These are phyloP conservation scores for Teinopalpus imperialis DNA, from an alignment of 2,888 invertebrate genomes.

Conservation along the genomic window DNA sequence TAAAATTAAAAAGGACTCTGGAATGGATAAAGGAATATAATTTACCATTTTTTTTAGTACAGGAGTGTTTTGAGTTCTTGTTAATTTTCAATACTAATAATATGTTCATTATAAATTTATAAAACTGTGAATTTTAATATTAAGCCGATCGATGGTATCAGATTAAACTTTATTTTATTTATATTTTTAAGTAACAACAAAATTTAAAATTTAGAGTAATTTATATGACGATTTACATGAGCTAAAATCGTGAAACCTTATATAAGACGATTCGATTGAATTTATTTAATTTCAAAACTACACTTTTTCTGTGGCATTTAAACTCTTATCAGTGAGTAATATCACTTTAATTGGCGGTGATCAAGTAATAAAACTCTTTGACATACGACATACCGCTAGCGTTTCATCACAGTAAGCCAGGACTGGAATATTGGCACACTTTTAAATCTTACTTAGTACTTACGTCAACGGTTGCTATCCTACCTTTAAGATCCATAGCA, in stretches of 20 bases:
- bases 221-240: too few relatives aligned
- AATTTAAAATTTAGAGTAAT: too few relatives aligned
- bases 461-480: constrained; percentile 40
- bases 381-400: not conserved
- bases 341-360: constrained; percentile 8
- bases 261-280: constrained; percentile 1
- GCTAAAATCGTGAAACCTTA: constrained; percentile 23
- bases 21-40: too few relatives aligned
- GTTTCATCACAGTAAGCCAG: constrained; percentile 35
- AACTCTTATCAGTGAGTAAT: constrained; percentile 7
- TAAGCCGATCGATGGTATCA: too few relatives aligned
- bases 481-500: constrained; percentile 38
- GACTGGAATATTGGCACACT: constrained; percentile 53
- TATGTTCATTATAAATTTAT: too few relatives aligned
- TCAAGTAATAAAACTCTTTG: constrained; percentile 2
- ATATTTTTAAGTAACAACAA: too few relatives aligned
- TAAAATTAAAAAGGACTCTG: too few relatives aligned
- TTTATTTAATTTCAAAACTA: constrained; percentile 20
- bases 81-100: too few relatives aligned
- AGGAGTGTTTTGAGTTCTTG: too few relatives aligned
- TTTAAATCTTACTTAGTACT: constrained; percentile 52
- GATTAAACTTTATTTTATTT: too few relatives aligned
- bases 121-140: too few relatives aligned
- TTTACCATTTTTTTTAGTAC: too few relatives aligned
- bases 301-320: constrained; percentile 12